Evolutionary conservation across 2,888 invertebrate species (phyloP).

Genomic region (Pseudolycoriella hygida): DNA sequence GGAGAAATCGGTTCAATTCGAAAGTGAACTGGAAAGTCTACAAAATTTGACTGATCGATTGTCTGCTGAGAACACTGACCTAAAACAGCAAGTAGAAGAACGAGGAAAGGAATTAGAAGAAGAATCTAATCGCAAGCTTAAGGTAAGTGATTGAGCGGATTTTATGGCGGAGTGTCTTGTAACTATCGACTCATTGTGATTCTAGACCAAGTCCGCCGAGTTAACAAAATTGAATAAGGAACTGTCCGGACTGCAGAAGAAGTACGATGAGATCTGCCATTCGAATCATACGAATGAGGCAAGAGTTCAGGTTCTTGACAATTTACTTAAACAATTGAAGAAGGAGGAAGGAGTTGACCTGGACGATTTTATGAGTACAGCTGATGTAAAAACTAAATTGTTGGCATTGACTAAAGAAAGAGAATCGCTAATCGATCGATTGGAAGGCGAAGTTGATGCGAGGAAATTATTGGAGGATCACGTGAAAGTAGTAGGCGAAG

Average conservation of each 20-base stretch:
- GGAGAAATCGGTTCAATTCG: constrained; percentile 31
- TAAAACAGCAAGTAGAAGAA: too few relatives aligned
- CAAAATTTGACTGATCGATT: constrained; percentile 15
- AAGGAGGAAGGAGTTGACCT: constrained; percentile 27
- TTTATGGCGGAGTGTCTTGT: constrained; percentile 16
- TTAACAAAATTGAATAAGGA: constrained; percentile 22
- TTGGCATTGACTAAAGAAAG: constrained; percentile 36
- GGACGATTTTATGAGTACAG: constrained; percentile 36
- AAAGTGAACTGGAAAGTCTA: constrained; percentile 37
- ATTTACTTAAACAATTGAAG: constrained; percentile 28
- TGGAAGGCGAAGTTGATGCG: constrained; percentile 30
- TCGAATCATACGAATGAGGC: constrained; percentile 23
- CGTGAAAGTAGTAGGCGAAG: constrained; percentile 28
- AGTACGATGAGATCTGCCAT: constrained; percentile 20
- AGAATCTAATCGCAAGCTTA: too few relatives aligned
- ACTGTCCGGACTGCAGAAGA: constrained; percentile 18
- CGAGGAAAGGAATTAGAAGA: too few relatives aligned
- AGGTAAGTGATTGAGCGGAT: too few relatives aligned
- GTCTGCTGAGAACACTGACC: too few relatives aligned
- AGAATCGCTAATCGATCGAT: constrained; percentile 27
- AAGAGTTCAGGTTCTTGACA: constrained; percentile 30
- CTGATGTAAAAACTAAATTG: constrained; percentile 39
- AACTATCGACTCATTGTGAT: constrained; percentile 17
- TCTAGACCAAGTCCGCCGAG: constrained; percentile 23
- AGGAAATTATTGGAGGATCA: constrained; percentile 30